Evolutionary conservation across 2,888 invertebrate genomes (phyloP).

Genomic region (Coenonympha glycerion): DNA sequence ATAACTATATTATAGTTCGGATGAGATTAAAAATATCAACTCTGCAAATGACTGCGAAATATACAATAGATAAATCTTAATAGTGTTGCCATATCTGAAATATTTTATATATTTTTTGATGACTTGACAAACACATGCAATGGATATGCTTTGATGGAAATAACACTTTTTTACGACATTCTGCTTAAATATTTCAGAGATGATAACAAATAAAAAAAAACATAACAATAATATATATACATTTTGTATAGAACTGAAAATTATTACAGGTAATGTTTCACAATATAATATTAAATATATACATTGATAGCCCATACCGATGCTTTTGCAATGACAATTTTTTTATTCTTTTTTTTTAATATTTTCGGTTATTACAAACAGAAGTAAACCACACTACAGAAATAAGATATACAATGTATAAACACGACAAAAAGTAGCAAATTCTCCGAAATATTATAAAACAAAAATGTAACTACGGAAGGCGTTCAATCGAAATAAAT

Average conservation of each 20-base stretch:
- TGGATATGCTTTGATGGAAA: neutral
- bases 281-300: slow-evolving; percentile 65
- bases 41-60: slow-evolving; percentile 46
- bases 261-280: slow-evolving; percentile 58
- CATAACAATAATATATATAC: slow-evolving; percentile 48
- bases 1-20: slow-evolving; percentile 50
- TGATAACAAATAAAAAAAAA: slow-evolving; percentile 39
- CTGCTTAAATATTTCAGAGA: slow-evolving; percentile 42
- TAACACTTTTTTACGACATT: neutral
- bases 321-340: slow-evolving; percentile 55
- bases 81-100: slow-evolving; percentile 18
- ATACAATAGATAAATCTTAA: no score
- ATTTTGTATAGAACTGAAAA: slow-evolving; percentile 53
- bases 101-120: neutral
- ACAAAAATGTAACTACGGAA: slow-evolving; percentile 59
- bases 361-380: slow-evolving; percentile 68
- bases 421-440: slow-evolving; percentile 70
- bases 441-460: slow-evolving; percentile 52
- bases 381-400: slow-evolving; percentile 72
- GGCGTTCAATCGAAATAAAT: slow-evolving; percentile 62
- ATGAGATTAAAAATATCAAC: slow-evolving; percentile 57
- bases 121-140: neutral
- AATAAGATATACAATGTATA: slow-evolving; percentile 47
- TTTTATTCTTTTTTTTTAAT: slow-evolving; percentile 51
- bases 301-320: slow-evolving; percentile 58